Evolutionary conservation across 2,113 vertebrate species (phyloP).

Genomic region (Chaetura pelagica): DNA sequence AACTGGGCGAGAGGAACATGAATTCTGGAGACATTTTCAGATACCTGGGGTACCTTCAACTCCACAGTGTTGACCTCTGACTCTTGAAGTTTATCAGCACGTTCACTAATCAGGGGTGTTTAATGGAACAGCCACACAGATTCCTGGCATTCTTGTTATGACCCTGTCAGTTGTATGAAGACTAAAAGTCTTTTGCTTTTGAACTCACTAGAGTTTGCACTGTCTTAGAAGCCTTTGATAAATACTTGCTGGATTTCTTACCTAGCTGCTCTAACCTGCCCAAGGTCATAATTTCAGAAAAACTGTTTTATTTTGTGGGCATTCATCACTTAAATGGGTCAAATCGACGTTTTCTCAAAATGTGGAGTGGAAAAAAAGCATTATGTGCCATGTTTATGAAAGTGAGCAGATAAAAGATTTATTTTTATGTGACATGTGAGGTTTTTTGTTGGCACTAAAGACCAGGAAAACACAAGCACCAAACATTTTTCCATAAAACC

Average conservation of each 20-base stretch:
- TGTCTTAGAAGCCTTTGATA: slow-evolving; percentile 69
- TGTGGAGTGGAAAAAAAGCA: neutral
- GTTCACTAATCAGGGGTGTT: slow-evolving; percentile 76
- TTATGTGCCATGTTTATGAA: neutral
- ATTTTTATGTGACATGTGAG: neutral
- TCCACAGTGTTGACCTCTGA: slow-evolving; percentile 69
- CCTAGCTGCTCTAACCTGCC: slow-evolving; percentile 51
- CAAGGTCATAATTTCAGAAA: slow-evolving; percentile 15
- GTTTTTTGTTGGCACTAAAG: neutral
- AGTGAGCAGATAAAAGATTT: slow-evolving; percentile 18
- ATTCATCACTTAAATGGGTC: slow-evolving; percentile 32
- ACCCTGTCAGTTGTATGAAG: slow-evolving; percentile 72
- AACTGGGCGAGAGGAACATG: neutral
- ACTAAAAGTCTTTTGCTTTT: slow-evolving; percentile 69
- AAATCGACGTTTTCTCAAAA: slow-evolving; percentile 19
- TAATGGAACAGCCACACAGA: slow-evolving; percentile 73
- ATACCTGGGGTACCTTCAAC: slow-evolving; percentile 72
- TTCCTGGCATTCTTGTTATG: slow-evolving; percentile 75
- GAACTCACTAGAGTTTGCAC: slow-evolving; percentile 62
- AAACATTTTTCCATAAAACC: neutral
- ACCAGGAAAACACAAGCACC: neutral
- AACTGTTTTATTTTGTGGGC: slow-evolving; percentile 15
- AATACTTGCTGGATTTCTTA: slow-evolving; percentile 70
- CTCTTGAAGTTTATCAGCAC: slow-evolving; percentile 71
- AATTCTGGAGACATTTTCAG: slow-evolving; percentile 58